Evolutionary conservation across 1,140 invertebrate genomes (phyloP).

Genomic region (Rhagoletis zephyria): DNA sequence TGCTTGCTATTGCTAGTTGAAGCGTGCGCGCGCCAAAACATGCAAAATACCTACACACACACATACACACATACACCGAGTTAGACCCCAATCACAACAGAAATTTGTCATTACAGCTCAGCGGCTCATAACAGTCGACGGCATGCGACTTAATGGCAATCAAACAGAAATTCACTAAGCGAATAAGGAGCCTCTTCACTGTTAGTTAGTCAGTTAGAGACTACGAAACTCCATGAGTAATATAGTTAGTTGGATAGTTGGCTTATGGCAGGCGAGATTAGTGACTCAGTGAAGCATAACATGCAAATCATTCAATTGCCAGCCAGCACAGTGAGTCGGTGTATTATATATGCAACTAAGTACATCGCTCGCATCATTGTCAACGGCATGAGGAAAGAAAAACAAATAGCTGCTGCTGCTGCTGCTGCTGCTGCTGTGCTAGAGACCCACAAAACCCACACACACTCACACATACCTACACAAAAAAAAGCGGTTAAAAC

Average conservation of each 20-base stretch:
- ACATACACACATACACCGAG: background rate
- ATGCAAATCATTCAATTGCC: slow-evolving; percentile 12
- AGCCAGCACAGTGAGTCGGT: background rate
- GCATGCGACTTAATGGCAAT: background rate
- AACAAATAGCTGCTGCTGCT: slow-evolving; percentile 33
- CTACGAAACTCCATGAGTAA: too few relatives aligned
- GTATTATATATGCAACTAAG: background rate
- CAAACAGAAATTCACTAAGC: background rate
- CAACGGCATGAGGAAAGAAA: background rate
- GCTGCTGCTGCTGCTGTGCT: background rate
- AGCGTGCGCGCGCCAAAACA: background rate
- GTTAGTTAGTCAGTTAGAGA: background rate
- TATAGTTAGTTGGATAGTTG: too few relatives aligned
- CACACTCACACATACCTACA: background rate
- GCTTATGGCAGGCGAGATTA: background rate
- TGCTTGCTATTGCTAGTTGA: background rate
- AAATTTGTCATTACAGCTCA: slow-evolving; percentile 42
- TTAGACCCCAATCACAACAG: background rate
- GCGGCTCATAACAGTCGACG: slow-evolving; percentile 26
- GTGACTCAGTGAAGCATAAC: background rate
- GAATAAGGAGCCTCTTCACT: background rate
- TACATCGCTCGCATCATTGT: background rate
- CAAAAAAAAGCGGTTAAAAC: background rate
- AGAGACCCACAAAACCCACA: too few relatives aligned
- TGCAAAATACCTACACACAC: background rate